A percentile compares a stretch with the other conserved stretches of the same genome.
These are phyloP conservation scores for Periophthalmus modestus DNA, from an alignment of 2,113 vertebrate genomes.

Conservation along the genomic window DNA sequence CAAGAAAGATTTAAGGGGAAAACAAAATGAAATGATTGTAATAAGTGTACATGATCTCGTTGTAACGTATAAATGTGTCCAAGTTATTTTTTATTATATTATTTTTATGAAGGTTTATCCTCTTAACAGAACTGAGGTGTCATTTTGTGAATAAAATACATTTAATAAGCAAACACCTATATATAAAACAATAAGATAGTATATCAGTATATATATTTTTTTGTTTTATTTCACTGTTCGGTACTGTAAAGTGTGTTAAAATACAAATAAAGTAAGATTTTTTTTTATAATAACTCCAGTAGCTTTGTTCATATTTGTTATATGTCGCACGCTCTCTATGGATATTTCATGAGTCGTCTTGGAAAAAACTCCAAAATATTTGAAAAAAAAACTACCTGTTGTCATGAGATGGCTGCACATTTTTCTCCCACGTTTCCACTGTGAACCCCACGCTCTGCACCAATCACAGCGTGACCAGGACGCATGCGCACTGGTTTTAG, in stretches of 20 bases:
- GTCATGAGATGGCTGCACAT: conserved; percentile 60
- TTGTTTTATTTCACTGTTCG: conserved; percentile 85
- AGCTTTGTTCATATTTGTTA: background rate
- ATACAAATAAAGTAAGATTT: conserved; percentile 84
- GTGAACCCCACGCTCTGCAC: conserved; percentile 5
- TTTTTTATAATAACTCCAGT: conserved; percentile 73
- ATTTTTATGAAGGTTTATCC: conserved; percentile 83
- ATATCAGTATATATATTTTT: conserved; percentile 85
- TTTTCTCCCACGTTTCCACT: conserved; percentile 4
- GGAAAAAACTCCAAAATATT: background rate
- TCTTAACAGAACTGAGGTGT: conserved; percentile 81
- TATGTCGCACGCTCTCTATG: background rate
- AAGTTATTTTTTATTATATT: conserved; percentile 87
- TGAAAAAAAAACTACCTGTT: conserved; percentile 4
- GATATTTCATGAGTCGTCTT: background rate
- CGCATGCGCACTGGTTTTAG: conserved; percentile 15
- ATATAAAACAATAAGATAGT: conserved; percentile 79
- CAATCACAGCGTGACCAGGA: conserved; percentile 29
- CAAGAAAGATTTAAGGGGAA: conserved; percentile 70
- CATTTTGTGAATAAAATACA: conserved; percentile 84
- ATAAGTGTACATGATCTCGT: conserved; percentile 85
- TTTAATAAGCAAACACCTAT: conserved; percentile 84
- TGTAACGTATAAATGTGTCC: conserved; percentile 85
- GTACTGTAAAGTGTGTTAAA: conserved; percentile 86
- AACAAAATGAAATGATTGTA: conserved; percentile 82